A percentile compares a stretch with the other conserved stretches of the same genome.
Conservation (phyloP, 1,140 invertebrate species). For the Megathymus violae region DNA sequence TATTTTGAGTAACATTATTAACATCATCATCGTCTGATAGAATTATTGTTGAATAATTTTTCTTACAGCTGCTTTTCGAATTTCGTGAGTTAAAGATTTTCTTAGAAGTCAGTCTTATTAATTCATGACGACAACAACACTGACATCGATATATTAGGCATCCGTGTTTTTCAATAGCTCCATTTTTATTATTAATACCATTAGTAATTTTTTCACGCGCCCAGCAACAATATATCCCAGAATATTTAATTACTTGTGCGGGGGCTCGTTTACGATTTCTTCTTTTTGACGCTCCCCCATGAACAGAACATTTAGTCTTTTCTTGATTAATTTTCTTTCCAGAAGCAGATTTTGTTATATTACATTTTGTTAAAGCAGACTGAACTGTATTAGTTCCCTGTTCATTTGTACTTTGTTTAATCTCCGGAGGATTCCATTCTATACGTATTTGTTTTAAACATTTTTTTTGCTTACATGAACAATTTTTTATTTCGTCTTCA, state of each 20-base stretch:
- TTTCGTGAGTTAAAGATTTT: no score
- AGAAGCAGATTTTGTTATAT: neutral
- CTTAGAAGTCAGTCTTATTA: constrained; percentile 13
- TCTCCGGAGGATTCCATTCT: neutral
- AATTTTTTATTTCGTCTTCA: neutral
- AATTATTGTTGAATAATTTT: constrained; percentile 8
- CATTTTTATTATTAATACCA: neutral
- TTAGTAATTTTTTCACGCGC: constrained; percentile 32
- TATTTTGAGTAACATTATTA: neutral
- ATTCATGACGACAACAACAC: constrained; percentile 42
- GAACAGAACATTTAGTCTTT: no score
- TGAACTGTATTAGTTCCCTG: neutral
- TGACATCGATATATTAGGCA: constrained; percentile 27
- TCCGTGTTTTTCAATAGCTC: neutral
- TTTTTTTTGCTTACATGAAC: neutral
- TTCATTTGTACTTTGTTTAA: neutral
- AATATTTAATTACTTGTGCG: no score
- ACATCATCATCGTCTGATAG: constrained; percentile 5
- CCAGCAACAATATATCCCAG: constrained; percentile 46
- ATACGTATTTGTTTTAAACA: neutral
- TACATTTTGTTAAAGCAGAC: neutral
- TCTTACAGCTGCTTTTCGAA: no score
- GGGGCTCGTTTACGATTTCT: neutral
- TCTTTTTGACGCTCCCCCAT: no score
- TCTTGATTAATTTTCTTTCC: neutral